A percentile compares a stretch with the other conserved stretches of the same genome.
Conservation (phyloP, 2,113 vertebrate genomes). For the Sylvia atricapilla region DNA sequence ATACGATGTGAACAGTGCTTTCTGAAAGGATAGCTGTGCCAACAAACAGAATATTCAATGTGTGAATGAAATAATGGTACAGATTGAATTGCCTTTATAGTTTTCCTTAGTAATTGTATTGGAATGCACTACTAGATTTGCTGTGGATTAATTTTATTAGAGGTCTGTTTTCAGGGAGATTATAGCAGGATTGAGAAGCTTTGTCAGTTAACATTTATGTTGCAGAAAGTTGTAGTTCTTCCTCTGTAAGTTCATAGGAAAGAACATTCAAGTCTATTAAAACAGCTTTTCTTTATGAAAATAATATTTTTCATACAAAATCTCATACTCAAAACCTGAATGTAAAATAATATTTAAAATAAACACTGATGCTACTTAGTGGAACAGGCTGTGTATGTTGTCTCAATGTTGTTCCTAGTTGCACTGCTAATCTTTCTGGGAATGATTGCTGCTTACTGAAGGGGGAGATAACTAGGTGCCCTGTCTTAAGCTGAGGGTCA, state of each 20-base stretch:
- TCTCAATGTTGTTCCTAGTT: not conserved
- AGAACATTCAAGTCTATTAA: not conserved
- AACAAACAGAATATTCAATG: not conserved
- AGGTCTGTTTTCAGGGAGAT: not conserved
- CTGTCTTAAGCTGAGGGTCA: not conserved
- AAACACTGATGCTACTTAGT: not conserved
- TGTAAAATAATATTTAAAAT: not conserved
- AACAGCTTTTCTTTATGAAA: not conserved
- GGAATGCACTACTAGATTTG: not conserved
- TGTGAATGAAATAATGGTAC: not conserved
- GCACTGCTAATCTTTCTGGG: not conserved
- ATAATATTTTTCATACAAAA: not conserved
- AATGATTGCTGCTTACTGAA: not conserved
- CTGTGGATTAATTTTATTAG: not conserved
- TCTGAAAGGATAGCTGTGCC: not conserved
- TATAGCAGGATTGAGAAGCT: not conserved
- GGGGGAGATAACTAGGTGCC: not conserved
- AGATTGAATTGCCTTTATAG: not conserved
- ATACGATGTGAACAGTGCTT: not conserved
- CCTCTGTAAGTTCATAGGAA: not conserved
- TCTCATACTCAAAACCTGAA: not conserved
- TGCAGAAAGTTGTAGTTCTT: not conserved
- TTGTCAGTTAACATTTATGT: not conserved
- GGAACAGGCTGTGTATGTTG: not conserved
- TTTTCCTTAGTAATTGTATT: not conserved